Conservation (phyloP, 2,113 vertebrate species). For the Pycnonotus jocosus region DNA sequence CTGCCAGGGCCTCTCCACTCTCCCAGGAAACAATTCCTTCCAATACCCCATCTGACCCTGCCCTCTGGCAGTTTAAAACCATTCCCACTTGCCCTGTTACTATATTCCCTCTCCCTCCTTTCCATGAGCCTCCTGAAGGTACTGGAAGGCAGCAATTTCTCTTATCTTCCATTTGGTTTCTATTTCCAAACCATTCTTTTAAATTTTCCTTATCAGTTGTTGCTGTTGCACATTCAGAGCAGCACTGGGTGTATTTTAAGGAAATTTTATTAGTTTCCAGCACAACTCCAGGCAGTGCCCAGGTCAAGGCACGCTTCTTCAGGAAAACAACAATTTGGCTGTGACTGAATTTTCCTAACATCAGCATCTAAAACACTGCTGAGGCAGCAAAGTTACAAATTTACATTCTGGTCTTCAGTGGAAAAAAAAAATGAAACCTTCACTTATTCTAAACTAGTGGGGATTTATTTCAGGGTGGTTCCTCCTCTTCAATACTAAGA, state of each 20-base stretch:
- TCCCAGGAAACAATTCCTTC: neutral
- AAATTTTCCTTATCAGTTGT: neutral
- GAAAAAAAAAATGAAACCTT: neutral
- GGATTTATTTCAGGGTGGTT: neutral
- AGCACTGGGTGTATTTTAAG: neutral
- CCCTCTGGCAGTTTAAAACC: neutral
- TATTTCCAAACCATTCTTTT: neutral
- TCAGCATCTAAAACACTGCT: slow-evolving; percentile 23
- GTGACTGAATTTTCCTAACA: slow-evolving; percentile 16
- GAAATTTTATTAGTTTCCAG: neutral
- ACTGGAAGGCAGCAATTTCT: neutral
- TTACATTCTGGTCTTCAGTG: slow-evolving; percentile 5
- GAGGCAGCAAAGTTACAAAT: slow-evolving; percentile 37
- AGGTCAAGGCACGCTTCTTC: neutral
- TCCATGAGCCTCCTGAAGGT: neutral
- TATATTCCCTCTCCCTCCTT: neutral
- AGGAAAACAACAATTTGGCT: slow-evolving; percentile 15
- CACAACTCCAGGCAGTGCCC: neutral
- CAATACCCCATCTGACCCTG: fast-evolving
- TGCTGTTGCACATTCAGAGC: neutral
- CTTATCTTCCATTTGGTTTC: neutral
- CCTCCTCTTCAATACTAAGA: neutral
- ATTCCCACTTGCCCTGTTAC: neutral
- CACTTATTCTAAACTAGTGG: neutral
- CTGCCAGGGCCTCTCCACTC: neutral